Evolutionary conservation across 2,888 invertebrate genomes (phyloP).

Genomic region (Ornithoptera priamus): DNA sequence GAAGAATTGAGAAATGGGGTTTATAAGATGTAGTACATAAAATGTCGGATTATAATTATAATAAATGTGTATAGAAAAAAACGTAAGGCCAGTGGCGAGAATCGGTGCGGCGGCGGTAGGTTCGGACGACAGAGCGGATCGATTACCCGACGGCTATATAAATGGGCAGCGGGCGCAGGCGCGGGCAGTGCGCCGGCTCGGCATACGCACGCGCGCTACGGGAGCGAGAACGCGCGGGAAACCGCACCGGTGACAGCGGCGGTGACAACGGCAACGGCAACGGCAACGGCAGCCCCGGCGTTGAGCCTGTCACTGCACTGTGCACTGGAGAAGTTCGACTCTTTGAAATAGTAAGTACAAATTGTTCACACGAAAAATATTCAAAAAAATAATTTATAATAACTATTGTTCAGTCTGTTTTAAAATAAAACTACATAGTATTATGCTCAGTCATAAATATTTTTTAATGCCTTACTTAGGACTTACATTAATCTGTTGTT

Average conservation of each 20-base stretch:
- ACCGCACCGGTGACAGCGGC: conserved; percentile 5
- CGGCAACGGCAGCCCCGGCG: conserved; percentile 32
- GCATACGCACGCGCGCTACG: conserved; percentile 34
- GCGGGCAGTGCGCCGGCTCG: conserved; percentile 47
- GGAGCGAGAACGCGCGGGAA: conserved; percentile 39
- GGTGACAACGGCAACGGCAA: not conserved
- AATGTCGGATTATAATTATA: too few species aligned
- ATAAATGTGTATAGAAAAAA: conserved; percentile 21
- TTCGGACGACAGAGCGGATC: conserved; percentile 30
- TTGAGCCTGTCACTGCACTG: conserved; percentile 16
- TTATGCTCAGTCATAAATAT: too few species aligned
- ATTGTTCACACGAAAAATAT: not conserved
- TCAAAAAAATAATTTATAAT: too few species aligned
- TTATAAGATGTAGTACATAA: too few species aligned
- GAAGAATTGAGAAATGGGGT: too few species aligned
- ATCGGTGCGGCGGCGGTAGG: conserved; percentile 33
- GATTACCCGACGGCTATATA: conserved; percentile 58
- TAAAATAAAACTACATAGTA: too few species aligned
- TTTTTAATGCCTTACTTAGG: too few species aligned
- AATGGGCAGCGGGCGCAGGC: conserved; percentile 48
- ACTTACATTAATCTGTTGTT: too few species aligned
- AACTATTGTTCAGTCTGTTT: too few species aligned
- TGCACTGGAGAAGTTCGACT: conserved; percentile 8
- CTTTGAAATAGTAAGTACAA: conserved; percentile 19
- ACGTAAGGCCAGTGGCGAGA: conserved; percentile 34